Conservation (phyloP, 2,797 vertebrate species). For the Mionectes olivaceus region DNA sequence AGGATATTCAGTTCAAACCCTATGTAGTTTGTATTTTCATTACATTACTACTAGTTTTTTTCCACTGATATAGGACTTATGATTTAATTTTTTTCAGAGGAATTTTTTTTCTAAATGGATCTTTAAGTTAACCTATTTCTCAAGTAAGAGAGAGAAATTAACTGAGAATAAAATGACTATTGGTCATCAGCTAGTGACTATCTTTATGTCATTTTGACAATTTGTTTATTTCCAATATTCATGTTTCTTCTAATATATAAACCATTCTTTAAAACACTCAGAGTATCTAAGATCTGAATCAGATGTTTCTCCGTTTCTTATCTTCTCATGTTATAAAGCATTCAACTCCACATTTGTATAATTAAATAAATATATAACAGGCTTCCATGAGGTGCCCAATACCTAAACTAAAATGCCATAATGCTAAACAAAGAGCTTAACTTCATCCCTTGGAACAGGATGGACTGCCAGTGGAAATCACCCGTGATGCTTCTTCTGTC, state of each 20-base stretch:
- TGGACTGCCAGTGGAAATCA: neutral
- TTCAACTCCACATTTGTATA: neutral
- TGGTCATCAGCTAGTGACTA: neutral
- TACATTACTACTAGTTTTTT: constrained; percentile 25
- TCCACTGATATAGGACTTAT: neutral
- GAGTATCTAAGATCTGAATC: neutral
- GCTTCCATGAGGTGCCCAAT: neutral
- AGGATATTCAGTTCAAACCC: constrained; percentile 28
- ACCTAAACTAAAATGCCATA: neutral
- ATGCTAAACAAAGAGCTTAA: neutral
- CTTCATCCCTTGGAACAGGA: neutral
- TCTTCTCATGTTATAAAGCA: neutral
- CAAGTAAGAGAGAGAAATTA: neutral
- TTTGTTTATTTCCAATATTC: neutral
- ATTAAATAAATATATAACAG: neutral
- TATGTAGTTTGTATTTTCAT: neutral
- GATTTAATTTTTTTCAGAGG: neutral
- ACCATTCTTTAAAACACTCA: neutral
- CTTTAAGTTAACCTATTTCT: neutral
- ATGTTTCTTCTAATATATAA: neutral
- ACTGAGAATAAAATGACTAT: neutral
- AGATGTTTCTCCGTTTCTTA: neutral
- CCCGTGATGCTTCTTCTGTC: neutral
- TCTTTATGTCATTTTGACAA: neutral
- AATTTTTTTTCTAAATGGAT: neutral